These are phyloP conservation scores for Dione vanillae DNA, from an alignment of 2,888 invertebrate species.

Conservation along the genomic window DNA sequence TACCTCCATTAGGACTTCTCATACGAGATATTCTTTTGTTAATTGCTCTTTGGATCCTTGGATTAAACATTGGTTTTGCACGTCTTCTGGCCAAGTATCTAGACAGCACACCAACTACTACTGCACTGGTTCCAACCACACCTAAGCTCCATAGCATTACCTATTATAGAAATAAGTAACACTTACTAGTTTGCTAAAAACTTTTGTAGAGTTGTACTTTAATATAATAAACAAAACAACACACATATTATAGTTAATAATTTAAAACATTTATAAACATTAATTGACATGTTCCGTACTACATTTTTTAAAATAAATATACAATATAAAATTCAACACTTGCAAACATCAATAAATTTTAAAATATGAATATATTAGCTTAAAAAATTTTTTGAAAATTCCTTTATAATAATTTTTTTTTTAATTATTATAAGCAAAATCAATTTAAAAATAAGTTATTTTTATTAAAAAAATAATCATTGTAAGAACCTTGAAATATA, in stretches of 20 bases:
- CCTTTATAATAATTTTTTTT: too few relatives aligned
- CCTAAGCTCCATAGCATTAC: conserved; percentile 89
- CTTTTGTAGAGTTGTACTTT: too few relatives aligned
- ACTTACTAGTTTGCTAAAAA: background rate
- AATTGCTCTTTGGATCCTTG: conserved; percentile 81
- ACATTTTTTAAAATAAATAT: background rate
- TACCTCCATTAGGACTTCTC: conserved; percentile 88
- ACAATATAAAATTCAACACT: background rate
- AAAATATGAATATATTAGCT: background rate
- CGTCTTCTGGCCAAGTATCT: conserved; percentile 90
- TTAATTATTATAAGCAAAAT: background rate
- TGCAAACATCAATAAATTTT: background rate
- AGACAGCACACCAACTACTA: conserved; percentile 92
- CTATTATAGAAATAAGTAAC: conserved; percentile 65
- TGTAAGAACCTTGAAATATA: conserved; percentile 21
- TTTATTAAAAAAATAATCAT: conserved; percentile 18
- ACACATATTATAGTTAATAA: too few relatives aligned
- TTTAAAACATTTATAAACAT: too few relatives aligned
- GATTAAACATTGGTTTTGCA: conserved; percentile 85
- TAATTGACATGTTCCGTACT: too few relatives aligned
- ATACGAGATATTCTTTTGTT: conserved; percentile 86
- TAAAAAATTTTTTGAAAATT: background rate
- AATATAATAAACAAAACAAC: too few relatives aligned
- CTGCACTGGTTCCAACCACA: conserved; percentile 88
- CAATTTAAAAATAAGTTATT: conserved; percentile 3